Evolutionary conservation across 2,888 invertebrate species (phyloP).

Genomic region (Leucophenga maculata): DNA sequence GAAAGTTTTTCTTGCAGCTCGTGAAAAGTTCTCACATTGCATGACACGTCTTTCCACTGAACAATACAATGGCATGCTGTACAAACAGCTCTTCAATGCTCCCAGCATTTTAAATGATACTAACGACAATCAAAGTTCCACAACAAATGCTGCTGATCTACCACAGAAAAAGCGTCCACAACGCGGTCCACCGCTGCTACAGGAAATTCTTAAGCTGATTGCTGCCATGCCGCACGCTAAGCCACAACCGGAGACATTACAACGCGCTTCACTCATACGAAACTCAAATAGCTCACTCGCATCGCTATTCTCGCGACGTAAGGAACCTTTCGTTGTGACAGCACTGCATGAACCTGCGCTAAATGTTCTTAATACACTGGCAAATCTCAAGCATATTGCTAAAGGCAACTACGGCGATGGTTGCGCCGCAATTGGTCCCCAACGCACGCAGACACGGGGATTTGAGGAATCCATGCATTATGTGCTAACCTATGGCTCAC

Average conservation of each 20-base stretch:
- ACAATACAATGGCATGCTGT: conserved; percentile 55
- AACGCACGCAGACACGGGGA: conserved; percentile 69
- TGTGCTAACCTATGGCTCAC: conserved; percentile 84
- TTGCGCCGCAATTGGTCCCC: neutral
- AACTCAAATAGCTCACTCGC: conserved; percentile 68
- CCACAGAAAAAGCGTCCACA: conserved; percentile 72
- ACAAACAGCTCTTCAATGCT: conserved; percentile 48
- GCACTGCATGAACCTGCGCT: conserved; percentile 75
- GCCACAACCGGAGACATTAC: conserved; percentile 67
- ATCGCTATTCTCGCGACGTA: conserved; percentile 70
- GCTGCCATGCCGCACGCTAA: conserved; percentile 73
- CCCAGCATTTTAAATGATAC: conserved; percentile 26
- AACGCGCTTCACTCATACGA: conserved; percentile 67
- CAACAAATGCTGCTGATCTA: conserved; percentile 43
- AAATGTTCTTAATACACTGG: conserved; percentile 76
- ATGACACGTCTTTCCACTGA: conserved; percentile 66
- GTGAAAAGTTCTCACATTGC: conserved; percentile 70
- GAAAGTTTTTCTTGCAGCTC: conserved; percentile 52
- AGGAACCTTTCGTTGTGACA: conserved; percentile 74
- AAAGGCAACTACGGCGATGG: conserved; percentile 73
- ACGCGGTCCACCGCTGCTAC: conserved; percentile 79
- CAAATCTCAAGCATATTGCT: conserved; percentile 75
- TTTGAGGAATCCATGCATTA: conserved; percentile 89
- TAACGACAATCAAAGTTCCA: conserved; percentile 26
- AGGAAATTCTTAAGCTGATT: conserved; percentile 81